These are phyloP conservation scores for Fulmarus glacialis DNA, from an alignment of 2,113 vertebrate genomes.

Conservation along the genomic window DNA sequence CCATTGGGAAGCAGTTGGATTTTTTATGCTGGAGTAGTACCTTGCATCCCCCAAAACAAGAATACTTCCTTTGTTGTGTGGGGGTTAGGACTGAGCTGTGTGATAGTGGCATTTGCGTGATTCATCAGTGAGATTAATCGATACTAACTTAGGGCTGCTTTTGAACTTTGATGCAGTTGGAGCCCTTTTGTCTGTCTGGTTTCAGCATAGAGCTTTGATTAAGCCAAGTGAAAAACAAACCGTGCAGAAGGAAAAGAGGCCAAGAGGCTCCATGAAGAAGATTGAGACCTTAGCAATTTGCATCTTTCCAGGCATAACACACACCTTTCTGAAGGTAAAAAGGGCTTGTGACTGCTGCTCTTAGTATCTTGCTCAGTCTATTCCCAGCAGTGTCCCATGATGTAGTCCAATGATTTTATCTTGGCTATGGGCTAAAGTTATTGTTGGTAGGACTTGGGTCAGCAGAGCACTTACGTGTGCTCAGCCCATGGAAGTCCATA, in stretches of 20 bases:
- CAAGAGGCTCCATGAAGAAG: neutral
- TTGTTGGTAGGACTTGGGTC: neutral
- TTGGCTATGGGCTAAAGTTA: neutral
- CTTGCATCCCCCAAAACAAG: neutral
- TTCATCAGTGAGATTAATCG: neutral
- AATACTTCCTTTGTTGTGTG: neutral
- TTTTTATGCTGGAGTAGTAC: neutral
- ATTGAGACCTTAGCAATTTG: neutral
- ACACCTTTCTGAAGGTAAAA: neutral
- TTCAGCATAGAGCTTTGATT: neutral
- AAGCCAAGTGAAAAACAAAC: neutral
- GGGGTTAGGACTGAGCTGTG: neutral
- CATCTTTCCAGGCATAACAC: neutral
- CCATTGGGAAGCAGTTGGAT: accelerated
- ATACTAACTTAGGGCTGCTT: neutral
- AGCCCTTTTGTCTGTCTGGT: neutral
- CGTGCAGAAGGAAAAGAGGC: neutral
- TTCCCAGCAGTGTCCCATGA: neutral
- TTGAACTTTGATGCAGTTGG: neutral
- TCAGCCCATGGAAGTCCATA: neutral
- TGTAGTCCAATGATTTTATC: neutral
- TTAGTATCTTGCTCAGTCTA: neutral
- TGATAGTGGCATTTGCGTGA: neutral
- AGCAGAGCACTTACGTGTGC: neutral
- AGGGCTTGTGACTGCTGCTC: neutral